Evolutionary conservation across 53 echinoderm and acorn worm species (phyloP).

Genomic region (Paelopatides confundens): DNA sequence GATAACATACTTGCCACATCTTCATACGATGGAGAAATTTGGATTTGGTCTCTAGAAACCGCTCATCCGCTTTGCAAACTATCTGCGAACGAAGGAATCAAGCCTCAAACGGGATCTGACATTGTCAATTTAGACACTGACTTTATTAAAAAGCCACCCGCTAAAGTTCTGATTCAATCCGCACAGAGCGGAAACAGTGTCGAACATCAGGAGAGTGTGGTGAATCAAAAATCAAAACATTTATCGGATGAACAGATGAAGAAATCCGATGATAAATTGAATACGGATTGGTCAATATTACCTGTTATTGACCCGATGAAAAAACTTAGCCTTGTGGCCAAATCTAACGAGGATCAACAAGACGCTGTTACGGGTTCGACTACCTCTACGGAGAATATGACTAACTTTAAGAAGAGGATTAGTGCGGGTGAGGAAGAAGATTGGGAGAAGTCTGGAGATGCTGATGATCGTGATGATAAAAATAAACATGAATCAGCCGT

Average conservation of each 20-base stretch:
- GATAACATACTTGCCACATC: conserved; percentile 90
- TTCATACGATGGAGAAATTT: conserved; percentile 95
- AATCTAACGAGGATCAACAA: background rate
- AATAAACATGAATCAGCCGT: conserved; percentile 94
- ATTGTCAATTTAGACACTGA: conserved; percentile 56
- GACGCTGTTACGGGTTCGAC: conserved; percentile 44
- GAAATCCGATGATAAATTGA: background rate
- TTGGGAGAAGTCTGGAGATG: conserved; percentile 23
- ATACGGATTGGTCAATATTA: conserved; percentile 1
- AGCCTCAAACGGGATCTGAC: conserved; percentile 85
- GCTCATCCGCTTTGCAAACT: conserved; percentile 85
- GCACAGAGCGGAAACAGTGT: background rate
- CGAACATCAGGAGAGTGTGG: background rate
- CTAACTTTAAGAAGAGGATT: conserved; percentile 32
- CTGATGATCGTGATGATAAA: background rate
- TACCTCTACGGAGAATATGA: conserved; percentile 82
- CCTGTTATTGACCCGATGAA: conserved; percentile 55
- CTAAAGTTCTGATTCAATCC: conserved; percentile 1
- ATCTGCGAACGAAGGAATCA: conserved; percentile 83
- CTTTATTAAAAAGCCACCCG: conserved; percentile 1
- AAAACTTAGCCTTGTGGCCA: conserved; percentile 24
- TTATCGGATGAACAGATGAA: conserved; percentile 23
- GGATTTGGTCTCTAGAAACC: conserved; percentile 96
- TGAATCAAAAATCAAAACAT: background rate
- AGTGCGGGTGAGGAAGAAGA: conserved; percentile 54